Evolutionary conservation across 2,888 invertebrate species (phyloP).

Genomic region (Merodon equestris): DNA sequence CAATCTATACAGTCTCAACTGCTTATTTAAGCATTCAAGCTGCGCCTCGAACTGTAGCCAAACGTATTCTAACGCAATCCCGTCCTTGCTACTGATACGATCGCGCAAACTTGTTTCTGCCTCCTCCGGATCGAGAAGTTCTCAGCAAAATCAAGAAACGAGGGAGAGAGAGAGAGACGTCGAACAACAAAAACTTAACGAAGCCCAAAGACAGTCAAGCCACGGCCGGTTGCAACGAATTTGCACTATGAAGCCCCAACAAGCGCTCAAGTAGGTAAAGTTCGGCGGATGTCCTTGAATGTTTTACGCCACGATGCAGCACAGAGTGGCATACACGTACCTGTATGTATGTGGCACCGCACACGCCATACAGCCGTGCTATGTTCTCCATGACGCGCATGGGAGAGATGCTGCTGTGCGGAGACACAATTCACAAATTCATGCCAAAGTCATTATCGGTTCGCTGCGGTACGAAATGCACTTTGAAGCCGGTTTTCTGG

Average conservation of each 20-base stretch:
- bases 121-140: constrained; percentile 20
- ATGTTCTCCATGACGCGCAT: constrained; percentile 28
- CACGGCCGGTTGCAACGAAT: constrained; percentile 32
- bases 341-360: too few species aligned
- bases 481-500: constrained; percentile 55
- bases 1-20: too few species aligned
- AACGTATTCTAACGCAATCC: constrained; percentile 27
- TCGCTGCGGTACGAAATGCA: constrained; percentile 29
- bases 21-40: background rate
- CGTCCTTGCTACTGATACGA: constrained; percentile 55
- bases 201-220: constrained; percentile 17
- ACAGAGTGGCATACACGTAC: constrained; percentile 1
- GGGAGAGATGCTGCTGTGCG: constrained; percentile 2
- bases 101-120: constrained; percentile 25
- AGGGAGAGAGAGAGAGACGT: constrained; percentile 16
- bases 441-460: constrained; percentile 67
- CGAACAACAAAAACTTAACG: constrained; percentile 33
- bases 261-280: constrained; percentile 56
- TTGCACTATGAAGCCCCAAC: background rate
- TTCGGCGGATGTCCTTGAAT: constrained; percentile 62
- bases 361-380: constrained; percentile 4
- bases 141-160: constrained; percentile 5
- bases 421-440: constrained; percentile 39
- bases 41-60: constrained; percentile 45
- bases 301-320: background rate